phyloP scores from a whole-genome alignment of 2,888 invertebrate genomes.

The Acanthosepion esculentum region DNA sequence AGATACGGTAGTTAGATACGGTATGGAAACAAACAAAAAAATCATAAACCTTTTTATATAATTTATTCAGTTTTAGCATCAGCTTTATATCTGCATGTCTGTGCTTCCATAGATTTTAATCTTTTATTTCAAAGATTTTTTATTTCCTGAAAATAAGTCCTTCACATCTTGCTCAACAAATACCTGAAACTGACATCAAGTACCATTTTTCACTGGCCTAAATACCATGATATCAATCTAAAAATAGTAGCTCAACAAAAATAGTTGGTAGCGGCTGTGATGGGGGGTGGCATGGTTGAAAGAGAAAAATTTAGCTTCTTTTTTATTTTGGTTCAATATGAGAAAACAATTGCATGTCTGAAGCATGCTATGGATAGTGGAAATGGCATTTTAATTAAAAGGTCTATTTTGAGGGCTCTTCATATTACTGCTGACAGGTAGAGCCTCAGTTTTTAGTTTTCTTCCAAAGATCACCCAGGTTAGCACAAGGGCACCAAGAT shows the following conservation, averaged over 20 bases:
- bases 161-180: neutral
- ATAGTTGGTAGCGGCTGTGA: neutral
- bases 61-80: neutral
- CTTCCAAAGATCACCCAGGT: neutral
- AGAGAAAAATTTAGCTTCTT: neutral
- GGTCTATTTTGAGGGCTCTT: neutral
- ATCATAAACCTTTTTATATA: neutral
- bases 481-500: neutral
- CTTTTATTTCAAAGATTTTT: neutral
- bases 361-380: neutral
- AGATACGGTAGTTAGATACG: neutral
- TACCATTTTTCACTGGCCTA: neutral
- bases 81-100: neutral
- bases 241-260: neutral
- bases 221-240: neutral
- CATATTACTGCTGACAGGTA: neutral
- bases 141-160: neutral
- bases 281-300: neutral
- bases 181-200: slow-evolving; percentile 33
- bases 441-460: neutral
- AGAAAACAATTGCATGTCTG: slow-evolving; percentile 22
- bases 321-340: neutral
- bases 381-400: slow-evolving; percentile 22
- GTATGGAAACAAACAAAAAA: neutral
- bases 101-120: slow-evolving; percentile 33